Percentiles rank a stretch among this genome's conserved stretches.
Evolutionary conservation across 2,888 invertebrate species (phyloP).

Genomic region (Leucophenga maculata): DNA sequence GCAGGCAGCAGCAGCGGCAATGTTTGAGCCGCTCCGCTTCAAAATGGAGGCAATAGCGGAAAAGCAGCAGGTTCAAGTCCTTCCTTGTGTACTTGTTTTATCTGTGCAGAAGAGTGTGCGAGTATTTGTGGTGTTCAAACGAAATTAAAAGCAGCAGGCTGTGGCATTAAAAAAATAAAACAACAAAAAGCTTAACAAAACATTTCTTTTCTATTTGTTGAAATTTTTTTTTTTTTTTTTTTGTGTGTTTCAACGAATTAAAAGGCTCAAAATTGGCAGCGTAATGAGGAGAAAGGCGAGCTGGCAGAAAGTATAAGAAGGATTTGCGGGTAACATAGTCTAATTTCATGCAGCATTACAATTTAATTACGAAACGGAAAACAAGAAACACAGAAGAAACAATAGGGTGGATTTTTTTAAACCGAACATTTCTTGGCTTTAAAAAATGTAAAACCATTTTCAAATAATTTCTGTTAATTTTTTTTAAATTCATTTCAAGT

Average conservation of each 20-base stretch:
- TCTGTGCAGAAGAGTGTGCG: background rate
- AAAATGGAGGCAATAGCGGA: background rate
- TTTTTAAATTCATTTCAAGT: background rate
- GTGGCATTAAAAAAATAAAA: background rate
- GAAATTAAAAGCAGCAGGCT: slow-evolving; percentile 56
- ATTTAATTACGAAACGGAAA: slow-evolving; percentile 25
- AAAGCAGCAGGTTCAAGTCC: slow-evolving; percentile 34
- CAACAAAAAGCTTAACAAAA: slow-evolving; percentile 29
- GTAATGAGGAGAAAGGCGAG: background rate
- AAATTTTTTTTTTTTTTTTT: background rate
- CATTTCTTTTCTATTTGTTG: slow-evolving; percentile 40
- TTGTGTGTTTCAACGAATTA: slow-evolving; percentile 10
- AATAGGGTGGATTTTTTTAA: background rate
- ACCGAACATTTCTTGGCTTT: no score
- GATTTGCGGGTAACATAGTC: background rate
- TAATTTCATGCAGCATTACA: slow-evolving; percentile 26
- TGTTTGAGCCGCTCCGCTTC: background rate
- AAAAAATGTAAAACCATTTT: no score
- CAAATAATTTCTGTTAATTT: background rate
- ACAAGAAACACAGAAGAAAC: background rate
- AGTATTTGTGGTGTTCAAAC: slow-evolving; percentile 33
- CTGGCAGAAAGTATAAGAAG: background rate
- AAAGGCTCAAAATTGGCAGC: slow-evolving; percentile 23
- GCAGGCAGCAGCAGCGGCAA: background rate
- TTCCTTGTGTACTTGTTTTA: background rate